These are phyloP conservation scores for Ceratosolen fusciceps DNA, from an alignment of 1,140 invertebrate genomes.

Conservation along the genomic window DNA sequence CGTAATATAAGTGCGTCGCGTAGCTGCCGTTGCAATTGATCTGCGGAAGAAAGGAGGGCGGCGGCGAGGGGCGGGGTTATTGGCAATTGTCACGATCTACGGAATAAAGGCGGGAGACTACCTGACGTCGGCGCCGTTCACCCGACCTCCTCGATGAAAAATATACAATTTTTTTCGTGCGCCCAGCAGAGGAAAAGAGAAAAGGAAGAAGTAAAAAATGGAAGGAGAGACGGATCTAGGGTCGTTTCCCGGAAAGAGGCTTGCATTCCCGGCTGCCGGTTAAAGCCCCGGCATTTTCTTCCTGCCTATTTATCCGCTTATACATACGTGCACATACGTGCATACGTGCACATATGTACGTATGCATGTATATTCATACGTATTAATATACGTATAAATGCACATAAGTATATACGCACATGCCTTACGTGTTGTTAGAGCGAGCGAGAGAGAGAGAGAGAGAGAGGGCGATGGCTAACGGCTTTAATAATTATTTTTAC, in stretches of 20 bases:
- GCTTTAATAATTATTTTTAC: slow-evolving; percentile 73
- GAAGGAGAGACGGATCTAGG: not conserved
- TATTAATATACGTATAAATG: too few relatives aligned
- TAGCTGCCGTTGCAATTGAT: not conserved
- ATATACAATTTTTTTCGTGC: not conserved
- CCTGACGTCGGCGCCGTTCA: not conserved
- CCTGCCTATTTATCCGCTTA: not conserved
- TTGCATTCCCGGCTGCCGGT: not conserved
- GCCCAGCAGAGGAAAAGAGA: too few relatives aligned
- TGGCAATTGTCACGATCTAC: not conserved
- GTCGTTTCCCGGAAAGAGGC: slow-evolving; percentile 8
- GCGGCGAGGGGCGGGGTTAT: not conserved
- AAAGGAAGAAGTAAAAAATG: not conserved
- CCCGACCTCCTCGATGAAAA: not conserved
- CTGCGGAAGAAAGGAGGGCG: not conserved
- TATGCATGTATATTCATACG: too few relatives aligned
- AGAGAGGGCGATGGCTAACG: slow-evolving; percentile 59
- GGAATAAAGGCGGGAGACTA: not conserved
- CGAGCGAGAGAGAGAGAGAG: not conserved
- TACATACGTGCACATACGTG: too few relatives aligned
- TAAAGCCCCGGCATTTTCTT: slow-evolving; percentile 2
- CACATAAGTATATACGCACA: too few relatives aligned
- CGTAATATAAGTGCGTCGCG: too few relatives aligned
- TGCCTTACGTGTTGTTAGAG: not conserved
- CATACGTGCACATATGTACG: too few relatives aligned